Percentiles rank a stretch among this genome's conserved stretches.
These are phyloP conservation scores for Petrosia ficiformis DNA, from an alignment of 37 sponge, comb jelly and placozoan genomes.

Conservation along the genomic window DNA sequence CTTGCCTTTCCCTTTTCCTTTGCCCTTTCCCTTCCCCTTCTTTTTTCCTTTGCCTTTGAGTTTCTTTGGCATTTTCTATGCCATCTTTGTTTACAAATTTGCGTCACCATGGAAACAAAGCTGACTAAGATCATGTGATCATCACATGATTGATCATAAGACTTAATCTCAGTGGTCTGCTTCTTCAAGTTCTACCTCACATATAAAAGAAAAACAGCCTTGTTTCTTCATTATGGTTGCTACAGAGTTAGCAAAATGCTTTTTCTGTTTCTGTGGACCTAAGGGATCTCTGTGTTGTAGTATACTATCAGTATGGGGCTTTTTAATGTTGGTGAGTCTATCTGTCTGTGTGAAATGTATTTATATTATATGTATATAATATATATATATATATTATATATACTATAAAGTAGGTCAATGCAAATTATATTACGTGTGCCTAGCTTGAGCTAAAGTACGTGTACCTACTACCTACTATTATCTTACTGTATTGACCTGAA, in stretches of 20 bases:
- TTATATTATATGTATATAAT: too few species aligned
- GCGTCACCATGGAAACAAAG: not conserved
- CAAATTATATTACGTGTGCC: too few species aligned
- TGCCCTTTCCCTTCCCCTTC: slow-evolving; percentile 48
- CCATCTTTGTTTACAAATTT: not conserved
- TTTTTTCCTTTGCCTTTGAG: slow-evolving; percentile 41
- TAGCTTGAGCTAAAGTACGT: too few species aligned
- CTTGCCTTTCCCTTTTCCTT: slow-evolving; percentile 22
- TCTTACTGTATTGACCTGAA: too few species aligned
- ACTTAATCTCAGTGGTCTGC: not conserved
- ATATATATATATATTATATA: too few species aligned
- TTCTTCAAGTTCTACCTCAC: slow-evolving; percentile 6
- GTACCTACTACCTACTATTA: too few species aligned
- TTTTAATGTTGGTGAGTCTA: slow-evolving; percentile 66
- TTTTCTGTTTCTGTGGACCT: slow-evolving; percentile 65
- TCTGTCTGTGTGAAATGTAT: too few species aligned
- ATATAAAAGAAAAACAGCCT: not conserved
- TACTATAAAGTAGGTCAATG: too few species aligned
- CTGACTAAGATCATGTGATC: not conserved
- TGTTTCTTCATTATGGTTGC: slow-evolving; percentile 22
- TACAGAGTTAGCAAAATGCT: slow-evolving; percentile 8
- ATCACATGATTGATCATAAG: slow-evolving; percentile 16
- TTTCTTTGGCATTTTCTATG: slow-evolving; percentile 42
- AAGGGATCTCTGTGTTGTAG: slow-evolving; percentile 61
- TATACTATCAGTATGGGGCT: slow-evolving; percentile 63